Evolutionary conservation across 2,113 vertebrate species (phyloP).

Genomic region (Erinaceus europaeus): DNA sequence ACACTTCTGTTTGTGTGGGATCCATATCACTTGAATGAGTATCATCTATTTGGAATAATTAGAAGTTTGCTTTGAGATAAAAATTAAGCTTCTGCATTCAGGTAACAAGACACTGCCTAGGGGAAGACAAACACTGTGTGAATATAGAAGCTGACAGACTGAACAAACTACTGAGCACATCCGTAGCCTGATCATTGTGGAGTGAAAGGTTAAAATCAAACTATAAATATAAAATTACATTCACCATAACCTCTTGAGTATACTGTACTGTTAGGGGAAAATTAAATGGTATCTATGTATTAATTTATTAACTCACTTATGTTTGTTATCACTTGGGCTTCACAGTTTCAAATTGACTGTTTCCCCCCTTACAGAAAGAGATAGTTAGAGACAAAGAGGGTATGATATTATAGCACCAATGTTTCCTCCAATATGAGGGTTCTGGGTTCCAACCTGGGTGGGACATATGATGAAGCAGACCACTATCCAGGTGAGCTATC

Average conservation of each 20-base stretch:
- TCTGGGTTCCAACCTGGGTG: too few relatives aligned
- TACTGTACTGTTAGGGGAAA: neutral
- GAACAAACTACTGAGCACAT: neutral
- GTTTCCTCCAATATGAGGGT: too few relatives aligned
- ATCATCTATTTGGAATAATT: neutral
- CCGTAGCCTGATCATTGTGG: neutral
- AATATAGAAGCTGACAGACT: neutral
- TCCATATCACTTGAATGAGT: neutral
- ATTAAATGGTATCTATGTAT: neutral
- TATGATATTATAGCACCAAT: too few relatives aligned
- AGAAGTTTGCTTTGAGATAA: neutral
- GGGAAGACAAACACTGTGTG: neutral
- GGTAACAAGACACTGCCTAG: neutral
- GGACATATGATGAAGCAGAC: too few relatives aligned
- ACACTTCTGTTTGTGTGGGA: neutral
- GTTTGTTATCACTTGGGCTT: too few relatives aligned
- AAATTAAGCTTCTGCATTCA: neutral
- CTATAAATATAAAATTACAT: neutral
- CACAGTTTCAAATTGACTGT: too few relatives aligned
- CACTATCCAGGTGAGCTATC: too few relatives aligned
- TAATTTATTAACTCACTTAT: too few relatives aligned
- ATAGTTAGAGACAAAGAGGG: too few relatives aligned
- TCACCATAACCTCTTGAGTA: neutral
- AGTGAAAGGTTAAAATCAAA: neutral
- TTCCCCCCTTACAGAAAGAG: too few relatives aligned